These are phyloP conservation scores for Melanophora roralis DNA, from an alignment of 2,888 invertebrate species.

Conservation along the genomic window DNA sequence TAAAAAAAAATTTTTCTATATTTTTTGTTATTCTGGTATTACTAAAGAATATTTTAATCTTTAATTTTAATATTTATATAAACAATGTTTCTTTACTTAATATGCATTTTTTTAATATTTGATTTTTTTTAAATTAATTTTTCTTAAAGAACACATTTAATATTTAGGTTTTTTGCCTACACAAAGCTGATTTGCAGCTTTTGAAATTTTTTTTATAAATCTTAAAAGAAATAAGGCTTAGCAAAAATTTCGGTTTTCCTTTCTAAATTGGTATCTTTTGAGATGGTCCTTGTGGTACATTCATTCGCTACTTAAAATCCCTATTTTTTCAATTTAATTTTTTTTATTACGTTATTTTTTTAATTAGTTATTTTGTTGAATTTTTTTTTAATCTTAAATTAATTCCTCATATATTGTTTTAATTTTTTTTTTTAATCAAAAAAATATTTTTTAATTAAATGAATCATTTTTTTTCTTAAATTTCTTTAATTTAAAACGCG, in stretches of 20 bases:
- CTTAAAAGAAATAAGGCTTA: conserved; percentile 29
- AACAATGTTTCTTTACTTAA: conserved; percentile 25
- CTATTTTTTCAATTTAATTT: conserved; percentile 31
- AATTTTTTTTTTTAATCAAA: conserved; percentile 6
- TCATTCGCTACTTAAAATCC: conserved; percentile 70
- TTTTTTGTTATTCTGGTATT: conserved; percentile 17
- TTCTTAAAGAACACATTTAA: conserved; percentile 30
- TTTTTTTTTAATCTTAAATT: conserved; percentile 13
- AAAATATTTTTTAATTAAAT: neutral
- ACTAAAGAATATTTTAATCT: neutral
- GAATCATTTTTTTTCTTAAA: neutral
- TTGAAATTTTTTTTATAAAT: conserved; percentile 21
- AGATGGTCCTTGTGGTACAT: conserved; percentile 89
- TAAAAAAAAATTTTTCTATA: neutral
- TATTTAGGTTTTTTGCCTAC: conserved; percentile 20
- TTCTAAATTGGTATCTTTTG: conserved; percentile 89
- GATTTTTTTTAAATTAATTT: conserved; percentile 28
- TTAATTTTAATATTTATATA: neutral
- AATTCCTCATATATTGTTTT: conserved; percentile 3
- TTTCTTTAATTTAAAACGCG: conserved; percentile 1
- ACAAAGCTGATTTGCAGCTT: conserved; percentile 48
- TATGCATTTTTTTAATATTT: conserved; percentile 42
- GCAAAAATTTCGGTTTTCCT: conserved; percentile 51
- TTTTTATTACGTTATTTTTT: conserved; percentile 43
- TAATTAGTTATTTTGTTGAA: conserved; percentile 42